phyloP scores from a whole-genome alignment of 1,140 invertebrate genomes.

The Mizuhopecten yessoensis region DNA sequence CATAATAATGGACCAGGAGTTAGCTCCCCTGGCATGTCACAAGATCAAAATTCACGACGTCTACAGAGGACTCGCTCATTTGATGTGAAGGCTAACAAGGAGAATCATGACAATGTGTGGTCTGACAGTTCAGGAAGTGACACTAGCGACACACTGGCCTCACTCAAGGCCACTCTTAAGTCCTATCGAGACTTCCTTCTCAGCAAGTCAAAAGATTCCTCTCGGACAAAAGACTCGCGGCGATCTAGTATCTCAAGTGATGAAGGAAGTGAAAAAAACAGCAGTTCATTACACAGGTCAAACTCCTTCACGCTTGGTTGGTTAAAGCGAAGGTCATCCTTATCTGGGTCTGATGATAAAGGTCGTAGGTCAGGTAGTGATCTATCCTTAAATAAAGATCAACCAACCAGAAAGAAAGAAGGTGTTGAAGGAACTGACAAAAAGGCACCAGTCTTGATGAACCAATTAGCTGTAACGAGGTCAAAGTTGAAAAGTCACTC shows the following conservation, averaged over 20 bases:
- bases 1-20: slow-evolving; percentile 43
- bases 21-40: slow-evolving; percentile 48
- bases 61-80: slow-evolving; percentile 67
- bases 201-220: slow-evolving; percentile 64
- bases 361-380: slow-evolving; percentile 41
- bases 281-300: slow-evolving; percentile 68
- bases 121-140: slow-evolving; percentile 52
- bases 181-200: slow-evolving; percentile 78
- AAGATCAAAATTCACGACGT: slow-evolving; percentile 56
- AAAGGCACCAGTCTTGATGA: slow-evolving; percentile 68
- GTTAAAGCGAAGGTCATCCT: slow-evolving; percentile 54
- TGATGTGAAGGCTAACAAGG: slow-evolving; percentile 62
- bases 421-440: slow-evolving; percentile 53
- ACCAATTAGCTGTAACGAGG: slow-evolving; percentile 66
- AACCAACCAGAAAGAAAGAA: slow-evolving; percentile 58
- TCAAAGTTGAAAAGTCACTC: slow-evolving; percentile 72
- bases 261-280: slow-evolving; percentile 49
- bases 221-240: slow-evolving; percentile 55
- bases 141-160: slow-evolving; percentile 74
- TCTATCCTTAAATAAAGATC: neutral
- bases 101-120: slow-evolving; percentile 49
- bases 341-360: slow-evolving; percentile 53
- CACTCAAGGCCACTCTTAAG: slow-evolving; percentile 78
- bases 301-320: slow-evolving; percentile 70
- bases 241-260: slow-evolving; percentile 36